Evolutionary conservation across 2,888 invertebrate genomes (phyloP).

Genomic region (Steinernema scapterisci): DNA sequence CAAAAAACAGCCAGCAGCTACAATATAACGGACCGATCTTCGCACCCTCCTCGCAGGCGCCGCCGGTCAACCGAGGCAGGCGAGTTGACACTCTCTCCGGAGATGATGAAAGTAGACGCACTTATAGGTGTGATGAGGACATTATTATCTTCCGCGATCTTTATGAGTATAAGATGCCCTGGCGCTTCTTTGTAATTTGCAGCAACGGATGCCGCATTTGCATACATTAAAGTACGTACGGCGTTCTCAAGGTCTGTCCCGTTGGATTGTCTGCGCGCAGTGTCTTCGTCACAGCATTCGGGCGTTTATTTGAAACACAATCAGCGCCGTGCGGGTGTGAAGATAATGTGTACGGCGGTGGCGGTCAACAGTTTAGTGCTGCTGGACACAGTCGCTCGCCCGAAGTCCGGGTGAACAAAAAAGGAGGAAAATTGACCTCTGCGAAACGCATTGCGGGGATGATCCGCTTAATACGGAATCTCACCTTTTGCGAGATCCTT

Average conservation of each 20-base stretch:
- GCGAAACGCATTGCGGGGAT: too few species aligned
- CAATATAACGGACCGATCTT: too few species aligned
- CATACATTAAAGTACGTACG: slow-evolving; percentile 27
- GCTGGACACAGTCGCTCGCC: background rate
- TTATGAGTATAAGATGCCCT: slow-evolving; percentile 19
- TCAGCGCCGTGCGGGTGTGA: slow-evolving; percentile 13
- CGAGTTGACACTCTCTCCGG: background rate
- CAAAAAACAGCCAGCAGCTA: too few species aligned
- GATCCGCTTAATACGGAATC: too few species aligned
- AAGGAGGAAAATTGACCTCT: too few species aligned
- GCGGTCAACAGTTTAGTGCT: slow-evolving; percentile 12
- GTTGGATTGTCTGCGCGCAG: slow-evolving; percentile 27
- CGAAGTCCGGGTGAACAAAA: too few species aligned
- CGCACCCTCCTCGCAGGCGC: too few species aligned
- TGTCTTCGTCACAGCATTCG: slow-evolving; percentile 25
- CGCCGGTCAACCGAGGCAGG: too few species aligned
- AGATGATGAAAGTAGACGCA: background rate
- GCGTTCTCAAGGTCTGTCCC: slow-evolving; percentile 28
- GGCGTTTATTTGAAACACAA: background rate
- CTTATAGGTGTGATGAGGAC: background rate
- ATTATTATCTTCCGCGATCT: background rate
- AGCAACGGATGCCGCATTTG: slow-evolving; percentile 22
- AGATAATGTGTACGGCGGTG: background rate
- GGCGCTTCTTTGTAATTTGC: slow-evolving; percentile 29
- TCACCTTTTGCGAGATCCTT: too few species aligned